phyloP scores from a whole-genome alignment of 2,797 vertebrate genomes.

The Aotus griseimembra region DNA sequence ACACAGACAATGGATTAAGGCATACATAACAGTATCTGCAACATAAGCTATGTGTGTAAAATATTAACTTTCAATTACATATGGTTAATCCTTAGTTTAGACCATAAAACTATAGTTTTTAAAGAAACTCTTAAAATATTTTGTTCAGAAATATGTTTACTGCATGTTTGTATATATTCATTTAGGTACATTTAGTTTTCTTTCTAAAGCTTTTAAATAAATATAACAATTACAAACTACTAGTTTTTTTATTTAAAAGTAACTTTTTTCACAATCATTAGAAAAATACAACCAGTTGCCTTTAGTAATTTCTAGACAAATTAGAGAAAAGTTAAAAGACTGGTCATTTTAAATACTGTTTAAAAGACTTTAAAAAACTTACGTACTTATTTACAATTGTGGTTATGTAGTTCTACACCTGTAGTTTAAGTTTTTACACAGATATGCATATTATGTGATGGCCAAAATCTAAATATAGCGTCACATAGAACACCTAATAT shows the following conservation, averaged over 20 bases:
- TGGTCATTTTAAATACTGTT: neutral
- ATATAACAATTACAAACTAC: neutral
- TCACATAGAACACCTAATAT: neutral
- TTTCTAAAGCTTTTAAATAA: slow-evolving; percentile 22
- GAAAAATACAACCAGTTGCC: neutral
- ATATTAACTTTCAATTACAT: neutral
- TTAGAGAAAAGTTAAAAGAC: neutral
- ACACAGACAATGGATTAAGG: neutral
- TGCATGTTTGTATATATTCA: neutral
- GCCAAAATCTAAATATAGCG: neutral
- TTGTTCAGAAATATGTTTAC: neutral
- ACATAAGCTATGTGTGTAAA: neutral
- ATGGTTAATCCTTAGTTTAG: neutral
- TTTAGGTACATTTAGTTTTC: neutral
- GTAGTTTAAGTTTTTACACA: neutral
- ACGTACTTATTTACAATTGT: neutral
- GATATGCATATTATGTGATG: neutral
- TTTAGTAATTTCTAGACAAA: slow-evolving; percentile 14
- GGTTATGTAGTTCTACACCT: neutral
- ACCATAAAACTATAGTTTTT: neutral
- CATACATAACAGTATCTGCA: neutral
- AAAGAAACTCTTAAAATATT: neutral
- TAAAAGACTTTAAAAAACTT: neutral
- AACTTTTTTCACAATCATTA: neutral
- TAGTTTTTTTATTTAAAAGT: slow-evolving; percentile 2